These are phyloP conservation scores for Neelides sp. DNA, from an alignment of 1,140 invertebrate genomes.

Conservation along the genomic window DNA sequence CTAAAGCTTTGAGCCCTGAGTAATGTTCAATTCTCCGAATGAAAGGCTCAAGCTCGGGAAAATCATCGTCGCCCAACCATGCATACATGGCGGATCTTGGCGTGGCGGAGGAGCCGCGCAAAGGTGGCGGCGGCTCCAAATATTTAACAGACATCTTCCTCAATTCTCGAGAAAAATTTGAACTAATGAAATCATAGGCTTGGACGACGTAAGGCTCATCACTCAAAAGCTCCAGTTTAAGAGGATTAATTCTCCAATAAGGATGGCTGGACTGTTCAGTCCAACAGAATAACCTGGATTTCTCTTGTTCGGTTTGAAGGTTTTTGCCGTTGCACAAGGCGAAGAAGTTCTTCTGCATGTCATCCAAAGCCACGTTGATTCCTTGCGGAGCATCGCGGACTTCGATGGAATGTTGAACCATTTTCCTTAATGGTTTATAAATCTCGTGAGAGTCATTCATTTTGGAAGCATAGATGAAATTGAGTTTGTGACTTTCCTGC, in stretches of 20 bases:
- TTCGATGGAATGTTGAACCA: background rate
- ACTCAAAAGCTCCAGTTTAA: slow-evolving; percentile 17
- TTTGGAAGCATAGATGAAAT: slow-evolving; percentile 5
- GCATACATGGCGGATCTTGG: slow-evolving; percentile 20
- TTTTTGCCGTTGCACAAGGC: slow-evolving; percentile 19
- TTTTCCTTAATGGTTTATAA: background rate
- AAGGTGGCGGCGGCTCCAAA: slow-evolving; percentile 12
- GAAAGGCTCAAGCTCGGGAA: slow-evolving; percentile 5
- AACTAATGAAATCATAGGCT: slow-evolving; percentile 17
- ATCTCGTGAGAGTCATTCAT: background rate
- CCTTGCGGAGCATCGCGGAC: background rate
- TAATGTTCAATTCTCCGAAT: slow-evolving; percentile 19
- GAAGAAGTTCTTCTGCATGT: slow-evolving; percentile 11
- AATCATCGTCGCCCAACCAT: slow-evolving; percentile 16
- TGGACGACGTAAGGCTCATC: slow-evolving; percentile 10
- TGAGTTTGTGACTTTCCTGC: slow-evolving; percentile 4
- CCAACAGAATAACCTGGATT: slow-evolving; percentile 15
- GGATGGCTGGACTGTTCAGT: slow-evolving; percentile 10
- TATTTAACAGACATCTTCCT: no score
- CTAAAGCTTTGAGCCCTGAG: slow-evolving; percentile 19
- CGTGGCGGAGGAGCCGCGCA: background rate
- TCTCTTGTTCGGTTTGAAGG: slow-evolving; percentile 8
- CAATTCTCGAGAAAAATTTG: no score
- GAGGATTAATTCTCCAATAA: slow-evolving; percentile 21
- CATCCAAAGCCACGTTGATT: background rate